These are phyloP conservation scores for Heliconius hewitsoni DNA, from an alignment of 1,140 invertebrate genomes.

Conservation along the genomic window DNA sequence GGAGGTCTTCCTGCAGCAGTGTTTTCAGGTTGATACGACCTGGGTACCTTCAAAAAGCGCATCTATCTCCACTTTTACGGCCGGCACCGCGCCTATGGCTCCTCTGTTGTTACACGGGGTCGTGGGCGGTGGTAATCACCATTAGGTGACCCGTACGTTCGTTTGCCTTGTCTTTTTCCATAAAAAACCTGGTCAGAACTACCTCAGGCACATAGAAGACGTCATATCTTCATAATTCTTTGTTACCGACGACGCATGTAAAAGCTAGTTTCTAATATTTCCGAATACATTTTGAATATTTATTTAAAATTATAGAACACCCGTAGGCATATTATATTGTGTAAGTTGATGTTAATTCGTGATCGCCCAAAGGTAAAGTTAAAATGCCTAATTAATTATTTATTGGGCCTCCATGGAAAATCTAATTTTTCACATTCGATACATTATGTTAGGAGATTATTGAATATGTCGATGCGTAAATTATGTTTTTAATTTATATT, in stretches of 20 bases:
- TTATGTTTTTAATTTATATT: constrained; percentile 8
- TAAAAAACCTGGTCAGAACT: too few relatives aligned
- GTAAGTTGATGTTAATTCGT: constrained; percentile 16
- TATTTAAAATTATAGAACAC: constrained; percentile 12
- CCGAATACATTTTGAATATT: constrained; percentile 14
- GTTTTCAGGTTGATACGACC: too few relatives aligned
- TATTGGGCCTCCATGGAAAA: constrained; percentile 5
- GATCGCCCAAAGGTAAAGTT: constrained; percentile 18
- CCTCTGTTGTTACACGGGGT: too few relatives aligned
- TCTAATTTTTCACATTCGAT: constrained; percentile 4
- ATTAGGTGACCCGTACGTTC: too few relatives aligned
- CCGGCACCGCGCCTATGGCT: too few relatives aligned
- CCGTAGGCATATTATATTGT: constrained; percentile 17
- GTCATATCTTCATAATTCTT: too few relatives aligned
- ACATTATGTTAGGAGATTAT: constrained; percentile 1
- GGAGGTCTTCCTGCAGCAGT: too few relatives aligned
- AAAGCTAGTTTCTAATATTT: background rate
- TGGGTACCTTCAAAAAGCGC: too few relatives aligned
- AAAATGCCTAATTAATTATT: constrained; percentile 3
- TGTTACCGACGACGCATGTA: background rate
- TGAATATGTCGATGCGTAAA: constrained; percentile 3
- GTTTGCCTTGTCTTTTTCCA: too few relatives aligned
- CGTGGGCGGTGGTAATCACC: too few relatives aligned
- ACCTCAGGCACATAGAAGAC: too few relatives aligned
- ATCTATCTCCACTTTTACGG: too few relatives aligned